Evolutionary conservation across 2,888 invertebrate genomes (phyloP), one percentile per base, ranked within the genome.

Genomic region (Uropetala carovei): DNA sequence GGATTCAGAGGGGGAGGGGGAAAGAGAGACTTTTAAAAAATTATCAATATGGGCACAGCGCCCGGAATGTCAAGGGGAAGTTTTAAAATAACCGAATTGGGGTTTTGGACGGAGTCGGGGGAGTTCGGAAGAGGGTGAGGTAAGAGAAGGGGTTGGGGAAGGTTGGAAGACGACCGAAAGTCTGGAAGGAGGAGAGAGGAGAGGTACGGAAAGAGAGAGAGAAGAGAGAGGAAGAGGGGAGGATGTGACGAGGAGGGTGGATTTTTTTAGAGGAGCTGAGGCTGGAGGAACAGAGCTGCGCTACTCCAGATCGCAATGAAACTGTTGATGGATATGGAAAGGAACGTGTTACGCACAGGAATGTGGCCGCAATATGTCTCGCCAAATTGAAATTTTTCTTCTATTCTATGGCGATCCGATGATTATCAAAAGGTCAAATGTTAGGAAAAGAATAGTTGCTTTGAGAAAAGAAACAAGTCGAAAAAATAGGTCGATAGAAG

Each of bases 51-150:
- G 89, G 89, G 89, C 89, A 89, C 43, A 64, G 30, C 89, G 89
- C 89, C 89, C 89, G 89, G 89, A 89, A 89, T 89, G 60, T 64
- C 18, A 30, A 89, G 89, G 89, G 89, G 89, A 43, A 89, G 89
- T 89, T 89, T 68, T 89, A 89, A 89, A 89, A 89, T 89, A 89
- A 89, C 89, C 56, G 89, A 89, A 89, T 89, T 89, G 89, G 89
- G 89, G 64, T 60, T 89, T 60, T 86, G 64, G 64, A 30, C 22
- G 89, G n/a, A 68, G 83, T 57, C 43, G 43, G 83, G 83, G 57
- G 8, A 57, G 83, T 16, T 9, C n/a, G 18, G 83, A 16, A 27
- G n/a, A n/a, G 56, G 14, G 27, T 13, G 30, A 43, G 56, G 16
- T 43, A 57, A 18, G 83, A 13, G 64, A 64, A 16, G 68, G 89